A percentile compares a stretch with the other conserved stretches of the same genome.
These are phyloP conservation scores for Ophion ventricosus DNA, from an alignment of 2,888 invertebrate species.

Conservation along the genomic window DNA sequence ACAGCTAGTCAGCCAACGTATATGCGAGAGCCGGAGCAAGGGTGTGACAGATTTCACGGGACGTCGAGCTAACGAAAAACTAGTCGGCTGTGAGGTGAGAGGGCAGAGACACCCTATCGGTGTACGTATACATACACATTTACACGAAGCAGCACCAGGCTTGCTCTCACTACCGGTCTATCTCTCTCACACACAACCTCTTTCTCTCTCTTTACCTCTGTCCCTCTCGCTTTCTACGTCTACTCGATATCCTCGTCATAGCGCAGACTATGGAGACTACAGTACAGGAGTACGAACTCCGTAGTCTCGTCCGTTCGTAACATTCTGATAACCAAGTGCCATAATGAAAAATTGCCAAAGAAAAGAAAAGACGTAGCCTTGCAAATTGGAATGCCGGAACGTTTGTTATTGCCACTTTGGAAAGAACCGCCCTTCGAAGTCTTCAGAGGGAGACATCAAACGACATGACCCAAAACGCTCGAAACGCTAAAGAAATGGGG, in stretches of 20 bases:
- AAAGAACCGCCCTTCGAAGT: too few relatives aligned
- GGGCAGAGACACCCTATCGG: slow-evolving; percentile 72
- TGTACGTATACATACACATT: slow-evolving; percentile 10
- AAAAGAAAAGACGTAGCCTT: too few relatives aligned
- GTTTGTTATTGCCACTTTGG: too few relatives aligned
- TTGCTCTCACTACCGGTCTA: slow-evolving; percentile 37
- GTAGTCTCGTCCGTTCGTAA: not conserved
- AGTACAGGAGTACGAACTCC: too few relatives aligned
- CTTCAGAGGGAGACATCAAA: too few relatives aligned
- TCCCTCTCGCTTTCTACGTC: slow-evolving; percentile 14
- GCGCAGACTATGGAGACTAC: not conserved
- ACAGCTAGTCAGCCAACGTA: slow-evolving; percentile 57
- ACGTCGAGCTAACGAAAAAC: slow-evolving; percentile 82
- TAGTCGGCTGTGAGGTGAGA: slow-evolving; percentile 81
- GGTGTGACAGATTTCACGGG: slow-evolving; percentile 81
- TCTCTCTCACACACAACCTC: slow-evolving; percentile 49
- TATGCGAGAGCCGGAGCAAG: slow-evolving; percentile 63
- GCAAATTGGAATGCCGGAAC: too few relatives aligned
- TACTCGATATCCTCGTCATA: slow-evolving; percentile 55
- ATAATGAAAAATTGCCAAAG: too few relatives aligned
- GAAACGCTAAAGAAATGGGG: too few relatives aligned
- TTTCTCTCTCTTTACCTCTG: not conserved
- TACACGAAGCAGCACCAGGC: slow-evolving; percentile 22
- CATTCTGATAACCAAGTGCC: too few relatives aligned
- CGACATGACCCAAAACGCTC: too few relatives aligned